A percentile compares a stretch with the other conserved stretches of the same genome.
Conservation (phyloP, 2,113 vertebrate species). For the Saccopteryx bilineata region DNA sequence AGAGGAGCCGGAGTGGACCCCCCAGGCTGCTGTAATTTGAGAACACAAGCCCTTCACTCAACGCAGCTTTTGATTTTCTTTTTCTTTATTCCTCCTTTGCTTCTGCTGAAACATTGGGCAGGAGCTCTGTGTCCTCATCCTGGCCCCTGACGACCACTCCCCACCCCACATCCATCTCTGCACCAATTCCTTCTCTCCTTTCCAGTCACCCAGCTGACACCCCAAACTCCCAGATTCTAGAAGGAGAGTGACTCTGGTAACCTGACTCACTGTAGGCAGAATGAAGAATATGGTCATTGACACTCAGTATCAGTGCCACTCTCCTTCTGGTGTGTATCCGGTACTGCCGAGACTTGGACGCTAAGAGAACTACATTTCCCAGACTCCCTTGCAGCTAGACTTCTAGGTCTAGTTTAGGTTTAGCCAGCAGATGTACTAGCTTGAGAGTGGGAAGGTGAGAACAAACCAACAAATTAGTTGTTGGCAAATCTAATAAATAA, state of each 20-base stretch:
- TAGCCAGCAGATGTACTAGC: background rate
- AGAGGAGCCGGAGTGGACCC: accelerated
- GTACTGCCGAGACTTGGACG: background rate
- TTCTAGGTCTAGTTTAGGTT: background rate
- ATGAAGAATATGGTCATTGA: background rate
- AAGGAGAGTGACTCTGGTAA: background rate
- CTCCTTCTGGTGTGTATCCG: background rate
- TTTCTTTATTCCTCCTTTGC: background rate
- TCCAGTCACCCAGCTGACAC: background rate
- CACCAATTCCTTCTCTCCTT: background rate
- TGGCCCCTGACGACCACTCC: background rate
- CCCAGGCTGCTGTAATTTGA: background rate
- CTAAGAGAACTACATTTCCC: background rate
- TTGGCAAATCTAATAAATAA: background rate
- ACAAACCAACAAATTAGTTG: background rate
- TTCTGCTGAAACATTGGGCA: background rate
- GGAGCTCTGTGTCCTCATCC: background rate
- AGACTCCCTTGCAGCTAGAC: background rate
- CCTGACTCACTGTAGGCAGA: background rate
- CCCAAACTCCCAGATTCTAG: background rate
- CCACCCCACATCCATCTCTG: background rate
- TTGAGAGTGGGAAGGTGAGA: background rate
- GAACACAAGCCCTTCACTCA: too few species aligned
- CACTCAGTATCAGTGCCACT: background rate
- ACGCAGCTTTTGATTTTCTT: background rate